These are phyloP conservation scores for Synergus gifuensis DNA, from an alignment of 2,888 invertebrate species.

Conservation along the genomic window DNA sequence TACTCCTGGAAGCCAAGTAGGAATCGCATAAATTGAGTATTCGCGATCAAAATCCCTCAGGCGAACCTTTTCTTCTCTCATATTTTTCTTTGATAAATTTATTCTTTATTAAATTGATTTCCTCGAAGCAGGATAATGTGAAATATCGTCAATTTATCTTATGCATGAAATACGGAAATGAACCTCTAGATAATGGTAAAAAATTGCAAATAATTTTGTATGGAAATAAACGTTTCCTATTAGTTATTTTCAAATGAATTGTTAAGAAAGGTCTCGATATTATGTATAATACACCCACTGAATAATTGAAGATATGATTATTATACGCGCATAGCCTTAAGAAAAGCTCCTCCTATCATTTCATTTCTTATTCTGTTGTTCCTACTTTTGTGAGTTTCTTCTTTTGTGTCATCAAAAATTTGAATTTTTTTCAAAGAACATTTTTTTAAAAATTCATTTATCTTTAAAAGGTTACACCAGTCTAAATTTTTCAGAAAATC, in stretches of 20 bases:
- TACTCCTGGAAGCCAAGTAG: constrained; percentile 37
- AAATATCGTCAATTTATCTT: not conserved
- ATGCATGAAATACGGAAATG: not conserved
- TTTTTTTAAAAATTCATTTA: not conserved
- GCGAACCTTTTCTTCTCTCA: constrained; percentile 5
- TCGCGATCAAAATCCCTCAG: constrained; percentile 6
- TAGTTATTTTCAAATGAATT: constrained; percentile 1
- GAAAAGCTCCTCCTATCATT: not conserved
- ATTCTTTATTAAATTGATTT: not conserved
- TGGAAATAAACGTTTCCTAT: not conserved
- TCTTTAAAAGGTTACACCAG: too few relatives aligned
- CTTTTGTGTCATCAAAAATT: not conserved
- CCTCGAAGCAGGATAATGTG: not conserved
- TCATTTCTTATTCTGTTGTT: not conserved
- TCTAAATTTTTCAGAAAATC: too few relatives aligned
- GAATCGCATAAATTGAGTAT: constrained; percentile 26
- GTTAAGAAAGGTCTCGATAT: not conserved
- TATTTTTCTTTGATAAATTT: not conserved
- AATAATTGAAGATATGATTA: not conserved
- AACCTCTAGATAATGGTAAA: not conserved
- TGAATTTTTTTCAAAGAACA: too few relatives aligned
- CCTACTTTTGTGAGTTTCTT: not conserved
- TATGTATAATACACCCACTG: not conserved
- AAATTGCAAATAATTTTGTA: constrained; percentile 1
- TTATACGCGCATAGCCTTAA: not conserved